Evolutionary conservation across 2,113 vertebrate genomes (phyloP).

Genomic region (Sylvilagus bachmani): DNA sequence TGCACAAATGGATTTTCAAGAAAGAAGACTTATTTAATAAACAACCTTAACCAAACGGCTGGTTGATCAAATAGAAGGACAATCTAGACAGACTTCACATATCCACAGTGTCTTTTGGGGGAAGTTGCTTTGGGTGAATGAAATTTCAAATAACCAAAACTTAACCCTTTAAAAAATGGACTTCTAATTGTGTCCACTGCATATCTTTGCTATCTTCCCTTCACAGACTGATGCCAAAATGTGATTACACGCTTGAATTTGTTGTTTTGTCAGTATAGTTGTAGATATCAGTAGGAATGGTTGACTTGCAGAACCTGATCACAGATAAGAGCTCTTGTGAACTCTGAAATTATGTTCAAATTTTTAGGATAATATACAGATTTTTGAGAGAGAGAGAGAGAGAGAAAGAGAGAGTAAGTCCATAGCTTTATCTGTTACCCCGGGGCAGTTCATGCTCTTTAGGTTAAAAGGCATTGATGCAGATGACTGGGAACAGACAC

Average conservation of each 20-base stretch:
- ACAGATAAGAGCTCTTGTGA: neutral
- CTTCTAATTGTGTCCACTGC: constrained; percentile 32
- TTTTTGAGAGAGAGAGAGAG: neutral
- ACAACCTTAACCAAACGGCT: constrained; percentile 24
- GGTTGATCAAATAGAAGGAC: neutral
- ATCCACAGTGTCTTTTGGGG: constrained; percentile 12
- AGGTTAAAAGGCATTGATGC: neutral
- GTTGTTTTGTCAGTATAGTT: constrained; percentile 28
- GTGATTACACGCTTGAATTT: constrained; percentile 1
- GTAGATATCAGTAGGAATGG: neutral
- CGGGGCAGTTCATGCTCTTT: neutral
- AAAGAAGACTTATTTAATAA: neutral
- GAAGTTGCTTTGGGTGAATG: constrained; percentile 15
- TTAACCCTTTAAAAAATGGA: constrained; percentile 30
- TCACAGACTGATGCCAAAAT: constrained; percentile 19
- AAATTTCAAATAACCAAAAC: constrained; percentile 31
- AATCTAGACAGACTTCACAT: constrained; percentile 3
- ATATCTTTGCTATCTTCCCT: constrained; percentile 51
- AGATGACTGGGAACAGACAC: neutral
- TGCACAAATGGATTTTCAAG: constrained; percentile 39
- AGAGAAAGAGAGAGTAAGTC: neutral
- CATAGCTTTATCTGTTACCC: neutral
- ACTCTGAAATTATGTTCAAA: constrained; percentile 35
- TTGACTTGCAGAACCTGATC: constrained; percentile 26
- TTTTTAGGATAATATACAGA: constrained; percentile 5